Evolutionary conservation across 2,888 invertebrate species (phyloP).

Genomic region (Napeogenes sylphis): DNA sequence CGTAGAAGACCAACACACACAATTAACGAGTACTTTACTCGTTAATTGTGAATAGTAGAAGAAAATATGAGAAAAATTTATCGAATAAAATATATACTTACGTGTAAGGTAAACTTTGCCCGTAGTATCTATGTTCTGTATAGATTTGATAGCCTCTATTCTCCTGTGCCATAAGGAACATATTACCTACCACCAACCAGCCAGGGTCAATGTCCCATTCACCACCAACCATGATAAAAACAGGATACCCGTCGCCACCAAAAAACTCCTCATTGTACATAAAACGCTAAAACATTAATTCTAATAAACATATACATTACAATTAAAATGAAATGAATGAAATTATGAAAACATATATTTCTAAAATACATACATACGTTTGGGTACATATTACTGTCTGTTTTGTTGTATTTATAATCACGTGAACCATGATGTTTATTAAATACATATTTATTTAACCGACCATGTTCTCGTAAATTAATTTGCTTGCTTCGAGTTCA

Average conservation of each 20-base stretch:
- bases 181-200: conserved; percentile 80
- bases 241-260: conserved; percentile 74
- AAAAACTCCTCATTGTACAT: conserved; percentile 77
- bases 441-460: no score
- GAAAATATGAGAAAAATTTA: no score
- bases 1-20: no score
- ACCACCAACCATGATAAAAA: conserved; percentile 85
- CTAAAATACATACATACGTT: no score
- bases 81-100: conserved; percentile 18
- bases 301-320: not conserved
- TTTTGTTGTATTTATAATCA: no score
- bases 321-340: not conserved
- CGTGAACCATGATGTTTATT: no score
- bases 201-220: conserved; percentile 83
- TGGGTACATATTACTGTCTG: no score
- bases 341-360: not conserved
- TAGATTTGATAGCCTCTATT: conserved; percentile 84
- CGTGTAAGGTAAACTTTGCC: conserved; percentile 83
- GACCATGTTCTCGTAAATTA: no score
- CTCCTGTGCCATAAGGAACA: conserved; percentile 81
- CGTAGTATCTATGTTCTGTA: conserved; percentile 92
- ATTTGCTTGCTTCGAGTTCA: no score
- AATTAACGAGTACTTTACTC: no score
- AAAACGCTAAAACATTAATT: conserved; percentile 59
- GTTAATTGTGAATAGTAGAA: no score